These are phyloP conservation scores for Empidonax alnorum DNA, from an alignment of 2,113 vertebrate genomes.

Conservation along the genomic window DNA sequence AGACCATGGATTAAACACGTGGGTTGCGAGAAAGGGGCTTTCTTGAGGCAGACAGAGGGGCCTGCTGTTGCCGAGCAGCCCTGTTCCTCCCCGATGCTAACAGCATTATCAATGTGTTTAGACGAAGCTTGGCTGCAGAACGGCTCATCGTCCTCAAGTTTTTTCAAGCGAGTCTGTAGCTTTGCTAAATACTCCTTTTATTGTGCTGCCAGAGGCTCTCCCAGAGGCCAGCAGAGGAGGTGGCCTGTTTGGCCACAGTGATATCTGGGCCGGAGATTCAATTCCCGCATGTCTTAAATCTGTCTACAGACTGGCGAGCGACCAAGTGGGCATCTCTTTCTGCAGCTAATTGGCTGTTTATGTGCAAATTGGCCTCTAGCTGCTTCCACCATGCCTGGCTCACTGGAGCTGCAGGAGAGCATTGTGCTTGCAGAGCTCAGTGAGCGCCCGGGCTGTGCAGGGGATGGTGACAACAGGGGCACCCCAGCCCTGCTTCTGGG, in stretches of 20 bases:
- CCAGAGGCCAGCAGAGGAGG: not conserved
- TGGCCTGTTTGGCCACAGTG: not conserved
- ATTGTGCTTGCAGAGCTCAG: rapidly evolving
- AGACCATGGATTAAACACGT: not conserved
- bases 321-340: conserved; percentile 30
- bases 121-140: conserved; percentile 39
- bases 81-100: not conserved
- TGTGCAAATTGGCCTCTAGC: not conserved
- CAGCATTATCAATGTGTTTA: conserved; percentile 41
- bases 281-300: conserved; percentile 24
- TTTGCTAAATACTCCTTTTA: conserved; percentile 46
- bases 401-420: not conserved
- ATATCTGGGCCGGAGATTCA: conserved; percentile 2
- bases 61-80: conserved; percentile 2
- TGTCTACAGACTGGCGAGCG: conserved; percentile 1
- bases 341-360: not conserved
- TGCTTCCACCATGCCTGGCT: not conserved
- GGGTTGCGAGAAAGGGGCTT: conserved; percentile 21
- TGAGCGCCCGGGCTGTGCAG: not conserved
- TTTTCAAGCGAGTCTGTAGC: not conserved
- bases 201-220: conserved; percentile 48
- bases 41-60: conserved; percentile 27
- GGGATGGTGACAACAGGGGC: rapidly evolving
- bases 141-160: not conserved
- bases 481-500: not conserved